These are phyloP conservation scores for Ctenodactylus gundi DNA, from an alignment of 2,113 vertebrate species.

Conservation along the genomic window DNA sequence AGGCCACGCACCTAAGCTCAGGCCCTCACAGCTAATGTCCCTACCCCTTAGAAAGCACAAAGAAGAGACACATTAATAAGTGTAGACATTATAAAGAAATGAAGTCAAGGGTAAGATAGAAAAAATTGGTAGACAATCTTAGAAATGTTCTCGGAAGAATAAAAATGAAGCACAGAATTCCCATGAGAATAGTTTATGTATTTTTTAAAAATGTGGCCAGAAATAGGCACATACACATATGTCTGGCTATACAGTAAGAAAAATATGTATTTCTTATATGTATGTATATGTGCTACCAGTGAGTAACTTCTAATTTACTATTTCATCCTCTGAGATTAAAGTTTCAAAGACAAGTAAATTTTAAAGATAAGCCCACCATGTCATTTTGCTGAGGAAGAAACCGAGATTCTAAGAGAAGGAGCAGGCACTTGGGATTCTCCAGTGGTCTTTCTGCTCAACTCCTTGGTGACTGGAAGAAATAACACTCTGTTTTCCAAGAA, in stretches of 20 bases:
- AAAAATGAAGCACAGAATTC: neutral
- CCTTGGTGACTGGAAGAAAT: neutral
- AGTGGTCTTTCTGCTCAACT: neutral
- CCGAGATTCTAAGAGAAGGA: neutral
- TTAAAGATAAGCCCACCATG: neutral
- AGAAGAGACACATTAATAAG: neutral
- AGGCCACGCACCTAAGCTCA: neutral
- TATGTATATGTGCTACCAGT: neutral
- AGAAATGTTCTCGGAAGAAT: conserved; percentile 27
- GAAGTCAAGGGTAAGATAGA: neutral
- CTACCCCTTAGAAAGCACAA: neutral
- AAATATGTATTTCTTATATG: neutral
- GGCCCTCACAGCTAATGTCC: neutral
- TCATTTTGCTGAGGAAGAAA: neutral
- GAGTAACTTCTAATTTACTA: neutral
- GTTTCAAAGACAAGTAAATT: conserved; percentile 12
- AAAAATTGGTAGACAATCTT: neutral
- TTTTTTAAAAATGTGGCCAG: neutral
- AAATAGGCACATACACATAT: neutral
- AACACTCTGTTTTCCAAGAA: neutral
- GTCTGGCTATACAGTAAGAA: neutral
- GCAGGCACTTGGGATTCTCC: neutral
- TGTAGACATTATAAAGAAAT: neutral
- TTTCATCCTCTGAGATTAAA: neutral
- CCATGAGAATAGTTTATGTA: neutral